Percentiles rank a stretch among this genome's conserved stretches.
phyloP scores from a whole-genome alignment of 1,140 invertebrate species.

The Drosophila kohkoa region DNA sequence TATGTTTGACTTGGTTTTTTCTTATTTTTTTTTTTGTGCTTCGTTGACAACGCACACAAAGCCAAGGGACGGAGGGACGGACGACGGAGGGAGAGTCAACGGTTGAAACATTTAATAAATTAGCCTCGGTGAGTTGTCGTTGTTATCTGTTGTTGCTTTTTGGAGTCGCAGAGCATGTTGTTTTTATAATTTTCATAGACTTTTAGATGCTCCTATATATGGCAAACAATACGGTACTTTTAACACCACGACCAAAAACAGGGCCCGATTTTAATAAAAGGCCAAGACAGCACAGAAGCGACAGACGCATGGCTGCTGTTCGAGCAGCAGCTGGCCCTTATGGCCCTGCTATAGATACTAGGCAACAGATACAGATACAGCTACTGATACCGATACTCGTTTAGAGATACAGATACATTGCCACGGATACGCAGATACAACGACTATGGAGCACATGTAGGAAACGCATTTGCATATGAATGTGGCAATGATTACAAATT shows the following conservation, averaged over 20 bases:
- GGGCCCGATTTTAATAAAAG: slow-evolving; percentile 46
- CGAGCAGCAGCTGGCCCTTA: slow-evolving; percentile 77
- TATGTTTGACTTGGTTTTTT: slow-evolving; percentile 61
- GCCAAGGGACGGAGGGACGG: slow-evolving; percentile 13
- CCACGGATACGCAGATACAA: slow-evolving; percentile 23
- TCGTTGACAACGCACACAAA: slow-evolving; percentile 48
- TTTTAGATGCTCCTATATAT: slow-evolving; percentile 63
- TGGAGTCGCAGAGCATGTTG: slow-evolving; percentile 46
- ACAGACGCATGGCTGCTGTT: slow-evolving; percentile 77
- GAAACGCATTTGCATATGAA: slow-evolving; percentile 78
- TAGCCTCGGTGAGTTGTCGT: slow-evolving; percentile 63
- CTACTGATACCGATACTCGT: slow-evolving; percentile 10
- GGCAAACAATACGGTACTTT: slow-evolving; percentile 83
- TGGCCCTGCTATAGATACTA: slow-evolving; percentile 24
- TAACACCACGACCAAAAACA: slow-evolving; percentile 72
- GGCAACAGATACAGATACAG: slow-evolving; percentile 35
- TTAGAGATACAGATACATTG: slow-evolving; percentile 24
- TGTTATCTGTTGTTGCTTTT: slow-evolving; percentile 35
- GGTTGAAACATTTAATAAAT: slow-evolving; percentile 73
- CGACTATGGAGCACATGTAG: slow-evolving; percentile 35
- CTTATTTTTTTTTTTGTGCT: slow-evolving; percentile 1
- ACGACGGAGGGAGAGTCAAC: slow-evolving; percentile 13
- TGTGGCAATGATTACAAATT: slow-evolving; percentile 84
- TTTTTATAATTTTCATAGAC: slow-evolving; percentile 39
- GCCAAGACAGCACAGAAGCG: slow-evolving; percentile 81